These are phyloP conservation scores for Eudemis profundana DNA, from an alignment of 2,888 invertebrate genomes.

Conservation along the genomic window DNA sequence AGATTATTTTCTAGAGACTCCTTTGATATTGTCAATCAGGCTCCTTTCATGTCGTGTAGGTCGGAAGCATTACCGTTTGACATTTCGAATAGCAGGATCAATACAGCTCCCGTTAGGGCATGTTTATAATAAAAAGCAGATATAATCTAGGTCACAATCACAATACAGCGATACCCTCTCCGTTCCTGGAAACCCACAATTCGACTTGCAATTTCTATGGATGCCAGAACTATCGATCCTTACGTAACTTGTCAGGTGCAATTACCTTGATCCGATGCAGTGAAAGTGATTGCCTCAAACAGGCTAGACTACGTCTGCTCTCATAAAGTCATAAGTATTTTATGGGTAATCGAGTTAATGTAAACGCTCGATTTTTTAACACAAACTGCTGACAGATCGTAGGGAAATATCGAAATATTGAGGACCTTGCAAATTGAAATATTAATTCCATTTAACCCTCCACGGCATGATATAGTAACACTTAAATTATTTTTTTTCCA, in stretches of 20 bases:
- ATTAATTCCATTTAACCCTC: too few relatives aligned
- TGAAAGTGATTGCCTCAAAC: conserved; percentile 13
- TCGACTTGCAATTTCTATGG: conserved; percentile 25
- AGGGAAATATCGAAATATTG: too few relatives aligned
- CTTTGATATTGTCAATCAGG: too few relatives aligned
- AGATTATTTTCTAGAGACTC: not conserved
- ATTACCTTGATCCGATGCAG: not conserved
- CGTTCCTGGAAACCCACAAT: too few relatives aligned
- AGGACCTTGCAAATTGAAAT: too few relatives aligned
- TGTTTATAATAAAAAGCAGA: not conserved
- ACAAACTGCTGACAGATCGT: too few relatives aligned
- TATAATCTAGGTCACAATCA: conserved; percentile 8
- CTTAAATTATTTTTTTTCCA: too few relatives aligned
- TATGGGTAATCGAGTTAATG: too few relatives aligned
- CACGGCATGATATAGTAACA: too few relatives aligned
- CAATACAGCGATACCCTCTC: not conserved
- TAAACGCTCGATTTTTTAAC: too few relatives aligned
- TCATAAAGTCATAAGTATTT: too few relatives aligned
- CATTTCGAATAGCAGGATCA: conserved; percentile 16
- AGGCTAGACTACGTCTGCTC: conserved; percentile 6
- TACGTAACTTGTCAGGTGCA: not conserved
- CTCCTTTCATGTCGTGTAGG: not conserved
- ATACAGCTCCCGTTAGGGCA: not conserved
- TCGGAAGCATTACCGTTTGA: conserved; percentile 7
- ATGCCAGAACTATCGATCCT: not conserved